Base-by-base conservation (phyloP, 1,140 invertebrate genomes). In the Brachionus rubens region DNA sequence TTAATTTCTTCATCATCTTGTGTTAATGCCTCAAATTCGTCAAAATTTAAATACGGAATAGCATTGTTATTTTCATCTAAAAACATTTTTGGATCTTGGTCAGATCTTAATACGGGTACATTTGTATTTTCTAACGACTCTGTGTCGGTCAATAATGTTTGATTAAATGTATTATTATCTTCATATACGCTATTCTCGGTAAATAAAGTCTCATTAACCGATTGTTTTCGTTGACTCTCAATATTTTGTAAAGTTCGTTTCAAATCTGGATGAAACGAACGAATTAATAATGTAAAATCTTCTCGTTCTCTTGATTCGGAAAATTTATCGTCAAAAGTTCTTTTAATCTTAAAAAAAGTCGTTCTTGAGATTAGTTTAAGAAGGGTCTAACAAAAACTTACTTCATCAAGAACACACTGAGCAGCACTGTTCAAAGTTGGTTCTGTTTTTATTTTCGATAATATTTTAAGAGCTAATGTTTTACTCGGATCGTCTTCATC, bases 401-500 rank as follows among this genome's bases (percentile, higher is more conserved):
- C 68, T 33, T 72, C 68, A 54, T 72, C 68, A 6, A 72, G 4
- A 10, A 72, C 68, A 14, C 46, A 48, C 6, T 72, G 68, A 5
- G 68, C 43, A 26, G 68, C 68, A n/a, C 46, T 48, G 26, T 72
- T 72, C 26, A 72, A 54, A 24, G 68, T 72, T 21, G 24, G 46
- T 16, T 72, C 68, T 40, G 12, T 72, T 19, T 10, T 54, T 33
- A 72, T 30, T 54, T 72, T 72, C 14, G 28, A 21, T 40, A 72
- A 19, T 2, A 72, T 54, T 19, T 40, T 72, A 14, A 40, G 28
- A 6, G 68, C 43, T 33, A 72, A 21, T 33, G 50, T 16, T 1
- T 26, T 19, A 72, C 33, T 33, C 24, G 46, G 14, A 50, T 50
- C 41, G 0, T 16, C 21, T 26, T 54, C 46, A 33, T 48, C 19